Conservation (phyloP, 2,113 vertebrate genomes). For the Pachypanchax playfairii region DNA sequence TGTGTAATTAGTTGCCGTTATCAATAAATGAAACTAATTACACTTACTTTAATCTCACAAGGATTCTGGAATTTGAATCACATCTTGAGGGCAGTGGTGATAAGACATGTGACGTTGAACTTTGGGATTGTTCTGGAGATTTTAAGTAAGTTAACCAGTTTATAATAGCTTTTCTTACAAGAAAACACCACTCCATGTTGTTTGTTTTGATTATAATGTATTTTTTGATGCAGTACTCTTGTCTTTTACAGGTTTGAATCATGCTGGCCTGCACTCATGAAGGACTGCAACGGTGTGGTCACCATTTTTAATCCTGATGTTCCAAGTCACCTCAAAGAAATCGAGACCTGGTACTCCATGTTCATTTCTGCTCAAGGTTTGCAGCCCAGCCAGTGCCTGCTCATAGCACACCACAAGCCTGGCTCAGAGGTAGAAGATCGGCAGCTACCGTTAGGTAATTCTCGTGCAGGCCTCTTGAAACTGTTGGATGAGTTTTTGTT, state of each 20-base stretch:
- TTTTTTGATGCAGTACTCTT: background rate
- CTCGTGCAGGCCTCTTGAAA: background rate
- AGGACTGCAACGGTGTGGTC: constrained; percentile 89
- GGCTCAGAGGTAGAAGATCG: constrained; percentile 77
- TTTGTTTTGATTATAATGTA: no score
- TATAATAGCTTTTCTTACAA: background rate
- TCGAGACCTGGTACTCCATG: constrained; percentile 88
- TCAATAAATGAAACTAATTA: no score
- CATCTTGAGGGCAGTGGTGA: constrained; percentile 73
- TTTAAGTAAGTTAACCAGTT: constrained; percentile 82
- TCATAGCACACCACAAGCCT: constrained; percentile 94
- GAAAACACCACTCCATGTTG: no score
- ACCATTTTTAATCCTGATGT: constrained; percentile 91
- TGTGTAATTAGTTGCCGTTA: no score
- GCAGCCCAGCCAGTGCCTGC: constrained; percentile 88
- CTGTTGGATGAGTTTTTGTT: background rate
- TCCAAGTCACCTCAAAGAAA: constrained; percentile 90
- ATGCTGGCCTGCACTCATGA: constrained; percentile 96
- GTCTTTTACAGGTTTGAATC: constrained; percentile 85
- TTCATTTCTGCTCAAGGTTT: constrained; percentile 89
- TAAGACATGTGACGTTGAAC: constrained; percentile 87
- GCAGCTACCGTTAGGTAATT: constrained; percentile 84
- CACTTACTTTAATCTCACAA: constrained; percentile 62
- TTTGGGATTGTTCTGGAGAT: constrained; percentile 96
- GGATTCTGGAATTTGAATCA: constrained; percentile 94